Conservation (phyloP, 1,140 invertebrate genomes). For the Papilio dardanus region DNA sequence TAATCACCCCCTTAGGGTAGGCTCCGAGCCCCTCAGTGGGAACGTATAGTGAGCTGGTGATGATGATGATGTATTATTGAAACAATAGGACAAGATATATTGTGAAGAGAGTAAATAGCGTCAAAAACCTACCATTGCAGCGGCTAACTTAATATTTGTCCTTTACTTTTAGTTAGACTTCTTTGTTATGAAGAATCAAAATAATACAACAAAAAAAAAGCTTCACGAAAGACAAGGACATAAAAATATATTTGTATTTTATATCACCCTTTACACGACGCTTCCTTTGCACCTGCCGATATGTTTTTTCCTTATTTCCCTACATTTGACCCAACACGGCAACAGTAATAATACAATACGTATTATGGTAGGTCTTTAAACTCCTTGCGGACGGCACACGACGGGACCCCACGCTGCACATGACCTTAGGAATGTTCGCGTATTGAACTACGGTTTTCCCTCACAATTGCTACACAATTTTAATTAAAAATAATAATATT, state of each 20-base stretch:
- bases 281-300: conserved; percentile 57
- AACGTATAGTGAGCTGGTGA: too few relatives aligned
- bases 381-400: conserved; percentile 14
- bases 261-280: conserved; percentile 51
- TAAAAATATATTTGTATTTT: conserved; percentile 39
- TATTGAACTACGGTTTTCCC: conserved; percentile 36
- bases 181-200: neutral
- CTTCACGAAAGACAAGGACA: neutral
- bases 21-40: too few relatives aligned
- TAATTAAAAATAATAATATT: neutral
- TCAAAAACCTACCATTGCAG: neutral
- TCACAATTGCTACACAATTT: neutral
- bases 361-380: conserved; percentile 67
- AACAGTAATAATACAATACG: conserved; percentile 57
- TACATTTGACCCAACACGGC: conserved; percentile 54
- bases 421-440: neutral
- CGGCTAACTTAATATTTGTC: neutral
- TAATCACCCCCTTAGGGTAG: too few relatives aligned
- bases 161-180: neutral
- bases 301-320: conserved; percentile 59
- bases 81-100: too few relatives aligned
- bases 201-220: neutral
- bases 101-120: too few relatives aligned
- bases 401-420: neutral
- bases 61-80: too few relatives aligned